A percentile compares a stretch with the other conserved stretches of the same genome.
Conservation (phyloP, 2,113 vertebrate genomes). For the Isurus oxyrinchus region DNA sequence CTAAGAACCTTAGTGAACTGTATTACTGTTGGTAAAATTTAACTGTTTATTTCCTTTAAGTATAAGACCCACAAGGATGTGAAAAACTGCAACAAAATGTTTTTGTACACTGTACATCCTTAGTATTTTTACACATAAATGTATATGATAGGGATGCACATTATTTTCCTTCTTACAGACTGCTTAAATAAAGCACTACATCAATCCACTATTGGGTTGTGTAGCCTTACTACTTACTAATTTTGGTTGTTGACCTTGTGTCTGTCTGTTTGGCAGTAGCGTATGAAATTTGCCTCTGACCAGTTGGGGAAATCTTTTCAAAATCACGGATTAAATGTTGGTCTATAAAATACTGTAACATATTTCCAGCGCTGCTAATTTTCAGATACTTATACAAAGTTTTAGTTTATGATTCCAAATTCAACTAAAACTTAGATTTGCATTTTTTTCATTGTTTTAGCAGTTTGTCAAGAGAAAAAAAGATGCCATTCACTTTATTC, state of each 20-base stretch:
- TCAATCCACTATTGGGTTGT: conserved; percentile 72
- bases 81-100: conserved; percentile 80
- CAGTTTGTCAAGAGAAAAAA: neutral
- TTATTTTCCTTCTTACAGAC: conserved; percentile 94
- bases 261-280: neutral
- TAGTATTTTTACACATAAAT: conserved; percentile 93
- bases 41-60: conserved; percentile 68
- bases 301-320: neutral
- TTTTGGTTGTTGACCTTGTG: conserved; percentile 2
- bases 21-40: conserved; percentile 70
- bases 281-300: neutral
- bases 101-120: conserved; percentile 98
- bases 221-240: conserved; percentile 54
- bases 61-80: conserved; percentile 74
- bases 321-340: neutral
- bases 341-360: neutral
- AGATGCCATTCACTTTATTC: neutral
- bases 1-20: conserved; percentile 62
- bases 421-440: neutral
- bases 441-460: neutral
- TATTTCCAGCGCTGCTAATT: neutral
- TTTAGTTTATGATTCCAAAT: conserved; percentile 12
- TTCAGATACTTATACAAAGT: no score
- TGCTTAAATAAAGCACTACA: conserved; percentile 97
- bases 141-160: conserved; percentile 89